Percentiles rank a stretch among this genome's conserved stretches.
phyloP scores from a whole-genome alignment of 2,888 invertebrate species.

The Clusia tigrina region DNA sequence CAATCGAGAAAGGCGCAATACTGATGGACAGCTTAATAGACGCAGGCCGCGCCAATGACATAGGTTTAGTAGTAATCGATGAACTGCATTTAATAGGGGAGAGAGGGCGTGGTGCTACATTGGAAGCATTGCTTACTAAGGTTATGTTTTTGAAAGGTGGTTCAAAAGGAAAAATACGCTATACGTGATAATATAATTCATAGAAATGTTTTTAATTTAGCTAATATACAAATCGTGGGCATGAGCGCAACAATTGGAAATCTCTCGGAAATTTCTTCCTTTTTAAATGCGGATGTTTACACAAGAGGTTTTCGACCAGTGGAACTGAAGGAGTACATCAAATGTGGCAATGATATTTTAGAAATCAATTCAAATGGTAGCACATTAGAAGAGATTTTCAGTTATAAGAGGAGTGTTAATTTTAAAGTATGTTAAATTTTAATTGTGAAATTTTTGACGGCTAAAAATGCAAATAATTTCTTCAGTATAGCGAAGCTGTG shows the following conservation, averaged over 20 bases:
- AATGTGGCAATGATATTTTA: conserved; percentile 72
- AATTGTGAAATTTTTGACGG: conserved; percentile 16
- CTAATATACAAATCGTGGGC: conserved; percentile 84
- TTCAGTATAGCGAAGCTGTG: conserved; percentile 71
- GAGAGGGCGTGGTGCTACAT: conserved; percentile 79
- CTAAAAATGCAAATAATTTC: no score
- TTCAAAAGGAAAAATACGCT: no score
- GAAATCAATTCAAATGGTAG: conserved; percentile 67
- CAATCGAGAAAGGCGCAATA: conserved; percentile 92
- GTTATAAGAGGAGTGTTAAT: conserved; percentile 66
- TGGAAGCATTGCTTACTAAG: conserved; percentile 87
- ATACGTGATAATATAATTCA: neutral
- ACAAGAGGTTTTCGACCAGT: conserved; percentile 89
- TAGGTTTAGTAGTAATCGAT: conserved; percentile 86
- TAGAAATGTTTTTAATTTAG: conserved; percentile 52
- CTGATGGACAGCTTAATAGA: conserved; percentile 88
- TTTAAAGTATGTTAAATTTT: conserved; percentile 56
- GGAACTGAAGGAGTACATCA: conserved; percentile 82
- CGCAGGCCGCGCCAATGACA: conserved; percentile 73
- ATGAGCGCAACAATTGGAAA: conserved; percentile 99
- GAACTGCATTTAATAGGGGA: conserved; percentile 95
- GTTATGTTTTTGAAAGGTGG: conserved; percentile 74
- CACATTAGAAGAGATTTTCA: conserved; percentile 67
- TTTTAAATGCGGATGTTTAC: conserved; percentile 84
- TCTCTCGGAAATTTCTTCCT: conserved; percentile 79